Base-by-base conservation (phyloP, 2,888 invertebrate genomes). In the Calameuta filiformis region DNA sequence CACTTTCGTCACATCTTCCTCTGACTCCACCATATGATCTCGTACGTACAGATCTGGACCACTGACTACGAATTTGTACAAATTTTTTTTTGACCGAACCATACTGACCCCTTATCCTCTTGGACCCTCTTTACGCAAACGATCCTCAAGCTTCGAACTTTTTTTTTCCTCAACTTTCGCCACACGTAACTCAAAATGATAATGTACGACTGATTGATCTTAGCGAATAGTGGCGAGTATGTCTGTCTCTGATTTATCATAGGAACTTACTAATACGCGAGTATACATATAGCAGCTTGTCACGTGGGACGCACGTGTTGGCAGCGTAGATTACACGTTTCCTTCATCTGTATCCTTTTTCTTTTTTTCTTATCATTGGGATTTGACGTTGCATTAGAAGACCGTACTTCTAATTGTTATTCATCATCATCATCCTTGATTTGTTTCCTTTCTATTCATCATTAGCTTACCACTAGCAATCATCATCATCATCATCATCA, bases 241-340 rank as follows among this genome's bases (percentile, higher is more conserved):
- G 40, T 15, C 40, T 40, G 15, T 40, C 40, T 40, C 40, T 40
- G 15, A 40, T 40, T 15, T 40, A 40, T 40, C 40, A 40, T 15
- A 40, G 40, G 15, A 15, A 40, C 6, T 40, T 40, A 40, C 79
- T 84, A 85, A 75, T 56, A 68, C 80, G 78, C 80, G 78, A 80
- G 77, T 76, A 81, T 81, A 35, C 35, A 71, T 3, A 76, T 40
- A 73, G 73, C 73, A 77, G 73, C 73, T 73, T 68, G 68, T 40
- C 40, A 15, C 40, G 40, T 40, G 40, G 40, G 40, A 15, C 15
- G 15, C 40, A 40, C 73, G 73, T 77, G 77, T 77, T 77, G 73
- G 73, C 73, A 73, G 77, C 40, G 37, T n/a, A 68, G 34, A 31
- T 40, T 30, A 34, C 35, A 30, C 56, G n/a, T 30, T 34, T 69